Evolutionary conservation across 1,140 invertebrate genomes (phyloP), one percentile per base, ranked within the genome.

Genomic region (Adoxophyes honmai): DNA sequence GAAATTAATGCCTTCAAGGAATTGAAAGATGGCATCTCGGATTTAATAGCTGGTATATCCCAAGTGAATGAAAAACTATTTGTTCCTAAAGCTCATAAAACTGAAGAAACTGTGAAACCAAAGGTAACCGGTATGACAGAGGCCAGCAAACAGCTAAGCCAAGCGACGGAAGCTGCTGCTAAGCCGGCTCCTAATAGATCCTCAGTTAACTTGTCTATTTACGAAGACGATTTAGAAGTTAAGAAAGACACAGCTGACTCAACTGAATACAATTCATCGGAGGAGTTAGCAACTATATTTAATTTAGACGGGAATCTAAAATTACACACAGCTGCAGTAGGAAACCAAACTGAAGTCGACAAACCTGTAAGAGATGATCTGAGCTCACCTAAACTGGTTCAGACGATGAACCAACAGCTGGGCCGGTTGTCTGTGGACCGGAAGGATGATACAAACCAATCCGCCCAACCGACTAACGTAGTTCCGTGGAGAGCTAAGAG

Each of bases 251-350:
- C 78, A 39, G 75, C 86, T 53, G 86, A 86, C 67, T 90, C 87
- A 13, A 90, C 91, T 48, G 91, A 91, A 74, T 92, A 92, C 71
- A 92, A 92, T 68, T 92, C 91, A 4, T 91, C 91, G 61, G 91
- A 92, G 70, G 91, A 92, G 68, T 77, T 92, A 55, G 91, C 91
- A 4, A 91, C 91, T 57, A 92, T 92, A 56, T 92, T 92, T 75
- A 89, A 89, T 59, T 62, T 89, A 54, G 79, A 83, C 18, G 70
- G 73, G 60, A 68, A 67, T 55, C 55, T 54, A 14, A 79, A 78
- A 66, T 55, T 64, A 33, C 59, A 48, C 55, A 18, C 6, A 18
- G 15, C 18, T 9, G n/a, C 21, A 28, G 21, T 28, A 28, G 21
- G 6, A 28, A 28, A 39, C 8, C 6, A 56, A 16, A 39, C 34